Conservation (phyloP, 2,888 invertebrate genomes). For the Hipparchia sbordonii region DNA sequence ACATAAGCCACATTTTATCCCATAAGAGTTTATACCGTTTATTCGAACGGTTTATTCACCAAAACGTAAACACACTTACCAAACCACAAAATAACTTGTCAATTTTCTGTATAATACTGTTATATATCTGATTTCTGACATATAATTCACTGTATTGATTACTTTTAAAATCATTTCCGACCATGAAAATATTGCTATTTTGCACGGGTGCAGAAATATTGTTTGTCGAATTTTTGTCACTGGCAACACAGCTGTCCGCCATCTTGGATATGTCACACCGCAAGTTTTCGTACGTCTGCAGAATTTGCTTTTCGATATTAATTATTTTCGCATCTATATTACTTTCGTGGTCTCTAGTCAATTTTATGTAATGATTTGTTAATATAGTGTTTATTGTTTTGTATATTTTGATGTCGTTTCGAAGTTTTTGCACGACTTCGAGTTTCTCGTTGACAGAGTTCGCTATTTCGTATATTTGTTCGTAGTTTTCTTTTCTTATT, state of each 20-base stretch:
- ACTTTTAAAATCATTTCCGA: constrained; percentile 64
- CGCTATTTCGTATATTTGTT: constrained; percentile 63
- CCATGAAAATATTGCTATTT: constrained; percentile 66
- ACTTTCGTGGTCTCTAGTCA: constrained; percentile 68
- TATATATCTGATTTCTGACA: constrained; percentile 70
- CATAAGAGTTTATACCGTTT: no score
- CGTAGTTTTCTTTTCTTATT: constrained; percentile 52
- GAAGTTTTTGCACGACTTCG: constrained; percentile 68
- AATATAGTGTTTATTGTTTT: constrained; percentile 74
- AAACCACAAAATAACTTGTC: constrained; percentile 73
- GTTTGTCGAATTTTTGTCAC: constrained; percentile 44
- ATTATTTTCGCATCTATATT: constrained; percentile 65
- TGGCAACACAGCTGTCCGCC: constrained; percentile 56
- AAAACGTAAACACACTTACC: constrained; percentile 57
- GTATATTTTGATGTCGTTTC: constrained; percentile 77
- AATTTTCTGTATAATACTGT: constrained; percentile 71
- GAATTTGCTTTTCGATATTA: constrained; percentile 64
- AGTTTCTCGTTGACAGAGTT: constrained; percentile 73
- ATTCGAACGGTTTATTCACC: no score
- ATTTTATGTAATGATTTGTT: constrained; percentile 75
- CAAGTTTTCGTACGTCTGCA: constrained; percentile 65
- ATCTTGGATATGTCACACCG: constrained; percentile 61
- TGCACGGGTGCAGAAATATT: constrained; percentile 57
- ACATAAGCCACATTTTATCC: no score
- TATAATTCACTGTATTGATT: constrained; percentile 63